Evolutionary conservation across 1,140 invertebrate species (phyloP), one percentile per base, ranked within the genome.

Genomic region (Zaprionus capensis): DNA sequence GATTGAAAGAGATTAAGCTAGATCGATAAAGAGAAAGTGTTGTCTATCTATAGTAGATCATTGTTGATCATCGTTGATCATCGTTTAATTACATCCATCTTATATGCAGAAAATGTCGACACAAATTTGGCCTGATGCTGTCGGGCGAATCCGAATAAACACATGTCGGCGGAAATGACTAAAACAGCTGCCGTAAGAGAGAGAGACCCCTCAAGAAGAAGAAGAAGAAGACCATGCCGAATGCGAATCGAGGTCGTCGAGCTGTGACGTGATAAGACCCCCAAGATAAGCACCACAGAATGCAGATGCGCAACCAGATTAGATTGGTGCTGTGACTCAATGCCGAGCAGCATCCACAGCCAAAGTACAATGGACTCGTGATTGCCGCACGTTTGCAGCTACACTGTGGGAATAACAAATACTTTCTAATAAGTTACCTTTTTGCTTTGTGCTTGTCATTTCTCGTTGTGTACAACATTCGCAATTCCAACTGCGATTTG

Each of bases 31-130:
- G 15, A 41, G 5, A 15, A 41, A 41, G 38, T 1, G 6, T 2
- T 5, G 15, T 11, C 31, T 31, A 0, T 26, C 36, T 12, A 31
- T n/a, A n/a, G n/a, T n/a, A n/a, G 28, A 38, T 7, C 15, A 11
- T 3, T 20, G 28, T 62, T 14, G 28, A 41, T 5, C n/a, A 6
- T 2, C 28, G 22, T 63, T 24, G 36, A 70, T 64, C 59, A 72
- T 56, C 56, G 20, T 72, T 77, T 63, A 72, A 72, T 77, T 77
- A 49, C 44, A 62, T 55, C n/a, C 44, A 74, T 67, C 66, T 71
- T 66, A 64, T 59, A 49, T 49, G 69, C 46, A 36, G 67, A 68
- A 49, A 53, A n/a, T 64, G 58, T 64, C 31, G 53, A 44, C 38
- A 66, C n/a, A 67, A 41, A 62, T 69, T 74, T 76, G 56, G 61